Base-by-base conservation (phyloP, 2,888 invertebrate genomes). In the Heliconius ethilla region DNA sequence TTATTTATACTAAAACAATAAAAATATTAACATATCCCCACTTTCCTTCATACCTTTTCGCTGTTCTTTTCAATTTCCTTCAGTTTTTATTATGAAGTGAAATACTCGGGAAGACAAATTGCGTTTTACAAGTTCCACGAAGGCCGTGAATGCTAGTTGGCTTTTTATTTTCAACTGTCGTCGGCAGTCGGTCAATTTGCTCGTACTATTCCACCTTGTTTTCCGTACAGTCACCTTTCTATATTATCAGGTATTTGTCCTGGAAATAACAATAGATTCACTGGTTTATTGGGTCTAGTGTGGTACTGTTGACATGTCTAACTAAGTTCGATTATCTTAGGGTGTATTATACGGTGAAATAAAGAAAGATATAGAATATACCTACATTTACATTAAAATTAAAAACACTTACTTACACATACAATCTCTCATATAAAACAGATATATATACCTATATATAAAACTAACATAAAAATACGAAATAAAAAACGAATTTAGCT, bases 161-260 rank as follows among this genome's bases (percentile, higher is more conserved):
- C 85, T 86, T 85, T 69, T 84, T 84, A 84, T 84, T 83, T 83
- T 81, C 79, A 78, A 77, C 81, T 82, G 80, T 82, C 81, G 74
- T 75, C 80, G 79, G 77, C 81, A 82, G 82, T 77, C 81, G 84
- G 81, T 83, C 86, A 85, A 87, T 87, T 87, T 87, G 87, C 84
- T 84, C 82, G 75, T 83, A 83, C 78, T 82, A 83, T 83, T 83
- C 83, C 82, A 82, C 81, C 80, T 81, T 73, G 84, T 83, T 85
- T 85, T 83, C 84, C 82, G 84, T 83, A 82, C 81, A 81, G 82
- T 85, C 83, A 81, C 76, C 79, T 79, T 76, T 78, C 85, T 82
- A 82, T 83, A 82, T 83, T 75, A 76, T 79, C 10, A 15, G 79
- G 82, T 75, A 40, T 79, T 82, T 76, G 13, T 72, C 3, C 7